Evolutionary conservation across 2,797 vertebrate species (phyloP).

Genomic region (Lithobates sylvaticus): DNA sequence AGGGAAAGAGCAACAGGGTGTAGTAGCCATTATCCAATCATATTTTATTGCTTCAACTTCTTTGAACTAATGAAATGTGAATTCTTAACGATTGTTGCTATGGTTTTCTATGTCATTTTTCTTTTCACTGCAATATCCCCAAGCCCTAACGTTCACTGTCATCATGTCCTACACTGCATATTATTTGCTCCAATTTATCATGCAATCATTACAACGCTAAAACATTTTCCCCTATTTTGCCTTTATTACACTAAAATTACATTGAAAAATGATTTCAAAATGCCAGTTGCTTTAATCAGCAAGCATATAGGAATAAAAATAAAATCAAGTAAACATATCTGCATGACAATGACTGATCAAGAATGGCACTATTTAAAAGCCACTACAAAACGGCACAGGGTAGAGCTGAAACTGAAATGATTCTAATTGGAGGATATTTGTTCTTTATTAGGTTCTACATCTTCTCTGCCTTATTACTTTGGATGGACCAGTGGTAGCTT

Average conservation of each 20-base stretch:
- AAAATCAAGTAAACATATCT: neutral
- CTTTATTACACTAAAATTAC: neutral
- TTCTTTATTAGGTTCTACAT: slow-evolving; percentile 22
- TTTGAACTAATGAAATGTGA: neutral
- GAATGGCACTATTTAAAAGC: neutral
- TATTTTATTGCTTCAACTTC: neutral
- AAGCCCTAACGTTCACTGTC: neutral
- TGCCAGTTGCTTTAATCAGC: neutral
- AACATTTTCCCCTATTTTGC: neutral
- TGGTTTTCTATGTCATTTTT: too few species aligned
- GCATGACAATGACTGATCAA: neutral
- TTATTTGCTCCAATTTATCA: neutral
- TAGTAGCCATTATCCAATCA: neutral
- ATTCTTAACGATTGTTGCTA: neutral
- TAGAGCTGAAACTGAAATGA: neutral
- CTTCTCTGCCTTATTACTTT: slow-evolving; percentile 31
- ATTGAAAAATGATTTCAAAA: neutral
- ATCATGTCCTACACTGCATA: neutral
- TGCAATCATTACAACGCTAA: neutral
- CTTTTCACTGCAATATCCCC: too few species aligned
- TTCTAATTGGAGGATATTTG: slow-evolving; percentile 36
- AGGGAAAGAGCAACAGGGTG: too few species aligned
- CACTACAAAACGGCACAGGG: neutral
- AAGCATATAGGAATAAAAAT: neutral
- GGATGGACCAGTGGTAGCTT: slow-evolving; percentile 16